Percentiles rank a stretch among this genome's conserved stretches.
These are phyloP conservation scores for Metacarcinus magister DNA, from an alignment of 2,888 invertebrate species.

Conservation along the genomic window DNA sequence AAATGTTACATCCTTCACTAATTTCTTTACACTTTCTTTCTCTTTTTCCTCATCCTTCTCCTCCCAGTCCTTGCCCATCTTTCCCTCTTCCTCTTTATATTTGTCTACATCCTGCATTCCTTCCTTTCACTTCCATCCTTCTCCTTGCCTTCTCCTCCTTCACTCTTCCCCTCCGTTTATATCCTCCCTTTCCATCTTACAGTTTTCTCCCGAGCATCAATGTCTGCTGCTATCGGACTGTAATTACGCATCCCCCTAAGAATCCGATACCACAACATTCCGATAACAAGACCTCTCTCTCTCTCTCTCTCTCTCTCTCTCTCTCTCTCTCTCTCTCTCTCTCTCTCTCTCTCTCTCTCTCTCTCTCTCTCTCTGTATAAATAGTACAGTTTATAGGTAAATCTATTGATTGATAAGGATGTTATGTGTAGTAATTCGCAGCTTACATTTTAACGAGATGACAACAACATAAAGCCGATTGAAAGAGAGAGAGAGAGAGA, in stretches of 20 bases:
- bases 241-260: conserved; percentile 36
- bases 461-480: not conserved
- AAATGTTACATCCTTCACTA: not conserved
- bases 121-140: not conserved
- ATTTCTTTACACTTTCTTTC: not conserved
- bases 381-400: too few species aligned
- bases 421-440: too few species aligned
- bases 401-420: too few species aligned
- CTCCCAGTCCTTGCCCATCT: not conserved
- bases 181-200: not conserved
- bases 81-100: not conserved
- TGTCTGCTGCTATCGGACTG: not conserved
- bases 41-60: not conserved
- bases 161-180: not conserved
- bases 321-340: conserved; percentile 48
- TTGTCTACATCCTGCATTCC: not conserved
- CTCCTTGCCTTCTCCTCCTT: not conserved
- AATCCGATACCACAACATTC: conserved; percentile 30
- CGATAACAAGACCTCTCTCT: not conserved
- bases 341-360: conserved; percentile 48
- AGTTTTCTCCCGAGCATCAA: not conserved
- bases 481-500: not conserved
- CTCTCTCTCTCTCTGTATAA: not conserved
- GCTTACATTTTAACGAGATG: too few species aligned
- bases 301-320: not conserved